A percentile compares a stretch with the other conserved stretches of the same genome.
phyloP scores from a whole-genome alignment of 2,888 invertebrate species.

The Polyommatus icarus region DNA sequence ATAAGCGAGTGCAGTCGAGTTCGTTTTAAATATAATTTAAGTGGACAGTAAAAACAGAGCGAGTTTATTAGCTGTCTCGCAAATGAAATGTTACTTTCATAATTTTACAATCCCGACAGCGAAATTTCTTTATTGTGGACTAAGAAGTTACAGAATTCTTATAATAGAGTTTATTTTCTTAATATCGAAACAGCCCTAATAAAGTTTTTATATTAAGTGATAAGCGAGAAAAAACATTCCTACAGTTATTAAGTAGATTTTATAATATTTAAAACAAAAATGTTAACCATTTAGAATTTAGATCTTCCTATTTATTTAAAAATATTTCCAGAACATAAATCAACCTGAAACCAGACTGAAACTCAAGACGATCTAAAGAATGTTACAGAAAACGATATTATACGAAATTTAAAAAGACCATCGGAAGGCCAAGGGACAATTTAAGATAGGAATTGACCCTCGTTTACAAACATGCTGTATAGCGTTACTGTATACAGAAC shows the following conservation, averaged over 20 bases:
- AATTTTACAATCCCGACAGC: not conserved
- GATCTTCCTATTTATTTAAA: too few relatives aligned
- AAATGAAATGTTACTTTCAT: constrained; percentile 13
- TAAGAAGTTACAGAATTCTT: not conserved
- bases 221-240: not conserved
- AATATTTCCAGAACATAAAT: not conserved
- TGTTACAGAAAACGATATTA: not conserved
- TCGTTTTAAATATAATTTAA: constrained; percentile 27
- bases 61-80: constrained; percentile 13
- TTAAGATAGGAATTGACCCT: constrained; percentile 10
- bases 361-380: not conserved
- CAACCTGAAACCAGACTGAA: not conserved
- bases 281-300: too few relatives aligned
- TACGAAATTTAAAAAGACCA: not conserved
- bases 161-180: not conserved
- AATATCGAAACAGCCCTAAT: not conserved
- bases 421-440: constrained; percentile 1
- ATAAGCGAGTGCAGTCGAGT: not conserved
- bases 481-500: constrained; percentile 33
- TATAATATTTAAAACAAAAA: too few relatives aligned
- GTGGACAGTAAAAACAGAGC: not conserved
- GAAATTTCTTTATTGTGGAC: not conserved
- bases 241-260: not conserved
- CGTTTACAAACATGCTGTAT: constrained; percentile 33
- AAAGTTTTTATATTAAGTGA: too few relatives aligned